A percentile compares a stretch with the other conserved stretches of the same genome.
These are phyloP conservation scores for Heliothis subflexa DNA, from an alignment of 1,140 invertebrate species.

Conservation along the genomic window DNA sequence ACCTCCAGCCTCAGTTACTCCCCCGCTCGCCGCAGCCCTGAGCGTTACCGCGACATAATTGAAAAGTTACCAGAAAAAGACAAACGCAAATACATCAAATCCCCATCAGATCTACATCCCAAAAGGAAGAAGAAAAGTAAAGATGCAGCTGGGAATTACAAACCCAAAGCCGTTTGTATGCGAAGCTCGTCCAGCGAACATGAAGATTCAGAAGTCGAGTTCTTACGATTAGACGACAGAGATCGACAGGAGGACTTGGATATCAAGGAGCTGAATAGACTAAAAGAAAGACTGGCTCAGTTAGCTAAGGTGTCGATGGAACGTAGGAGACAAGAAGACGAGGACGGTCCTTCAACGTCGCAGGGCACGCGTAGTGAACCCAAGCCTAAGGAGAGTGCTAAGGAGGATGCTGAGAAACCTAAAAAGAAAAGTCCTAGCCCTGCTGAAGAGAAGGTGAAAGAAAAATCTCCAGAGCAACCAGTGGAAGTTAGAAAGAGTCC, in stretches of 20 bases:
- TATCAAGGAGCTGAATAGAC: constrained; percentile 87
- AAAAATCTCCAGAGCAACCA: constrained; percentile 53
- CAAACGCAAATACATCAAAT: constrained; percentile 84
- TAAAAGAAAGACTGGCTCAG: constrained; percentile 75
- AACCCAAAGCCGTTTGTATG: constrained; percentile 87
- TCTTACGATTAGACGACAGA: constrained; percentile 75
- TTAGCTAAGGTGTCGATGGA: constrained; percentile 81
- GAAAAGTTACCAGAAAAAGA: constrained; percentile 85
- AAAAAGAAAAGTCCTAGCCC: constrained; percentile 13
- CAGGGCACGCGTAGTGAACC: constrained; percentile 38
- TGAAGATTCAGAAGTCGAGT: constrained; percentile 85
- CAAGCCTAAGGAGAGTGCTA: constrained; percentile 24
- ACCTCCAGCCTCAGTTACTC: constrained; percentile 89
- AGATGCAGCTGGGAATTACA: constrained; percentile 64
- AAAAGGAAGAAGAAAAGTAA: constrained; percentile 75
- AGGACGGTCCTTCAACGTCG: constrained; percentile 67
- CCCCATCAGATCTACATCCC: constrained; percentile 71
- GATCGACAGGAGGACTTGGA: constrained; percentile 82
- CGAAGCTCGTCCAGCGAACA: constrained; percentile 88
- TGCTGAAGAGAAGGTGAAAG: neutral
- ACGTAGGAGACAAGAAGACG: constrained; percentile 62
- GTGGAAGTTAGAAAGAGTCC: constrained; percentile 57
- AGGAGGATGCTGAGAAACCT: constrained; percentile 35
- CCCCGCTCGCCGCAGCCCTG: constrained; percentile 88
- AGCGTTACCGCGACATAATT: constrained; percentile 88